These are phyloP conservation scores for Aporophyla lueneburgensis DNA, from an alignment of 2,888 invertebrate genomes.

Conservation along the genomic window DNA sequence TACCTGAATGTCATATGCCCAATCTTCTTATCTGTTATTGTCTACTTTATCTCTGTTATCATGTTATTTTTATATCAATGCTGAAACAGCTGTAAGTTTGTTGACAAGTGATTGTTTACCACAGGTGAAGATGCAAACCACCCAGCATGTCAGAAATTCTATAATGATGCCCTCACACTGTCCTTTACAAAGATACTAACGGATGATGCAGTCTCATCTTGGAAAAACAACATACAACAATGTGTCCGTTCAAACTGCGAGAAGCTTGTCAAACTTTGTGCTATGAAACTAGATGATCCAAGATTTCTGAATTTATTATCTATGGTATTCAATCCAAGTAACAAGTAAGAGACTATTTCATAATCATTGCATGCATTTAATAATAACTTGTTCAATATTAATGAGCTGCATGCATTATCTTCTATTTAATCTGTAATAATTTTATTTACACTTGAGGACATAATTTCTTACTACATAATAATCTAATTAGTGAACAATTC, in stretches of 20 bases:
- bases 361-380: conserved; percentile 40
- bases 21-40: conserved; percentile 37
- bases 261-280: conserved; percentile 97
- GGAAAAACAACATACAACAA: conserved; percentile 99
- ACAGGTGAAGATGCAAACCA: conserved; percentile 96
- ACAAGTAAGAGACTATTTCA: conserved; percentile 93
- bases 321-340: conserved; percentile 98
- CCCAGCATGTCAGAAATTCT: conserved; percentile 98
- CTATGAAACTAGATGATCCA: conserved; percentile 98
- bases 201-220: conserved; percentile 99
- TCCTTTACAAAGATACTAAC: conserved; percentile 99
- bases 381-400: conserved; percentile 26
- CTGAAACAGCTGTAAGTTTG: conserved; percentile 42
- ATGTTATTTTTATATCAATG: conserved; percentile 29
- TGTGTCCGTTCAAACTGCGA: conserved; percentile 98
- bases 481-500: conserved; percentile 20
- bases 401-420: conserved; percentile 40
- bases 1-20: conserved; percentile 4
- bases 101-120: conserved; percentile 40
- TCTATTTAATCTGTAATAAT: conserved; percentile 18
- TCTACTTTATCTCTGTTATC: conserved; percentile 18
- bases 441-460: conserved; percentile 20
- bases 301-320: conserved; percentile 97
- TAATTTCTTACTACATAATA: conserved; percentile 17
- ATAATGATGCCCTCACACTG: conserved; percentile 97